These are phyloP conservation scores for Aythya baeri DNA, from an alignment of 2,113 vertebrate species.

Conservation along the genomic window DNA sequence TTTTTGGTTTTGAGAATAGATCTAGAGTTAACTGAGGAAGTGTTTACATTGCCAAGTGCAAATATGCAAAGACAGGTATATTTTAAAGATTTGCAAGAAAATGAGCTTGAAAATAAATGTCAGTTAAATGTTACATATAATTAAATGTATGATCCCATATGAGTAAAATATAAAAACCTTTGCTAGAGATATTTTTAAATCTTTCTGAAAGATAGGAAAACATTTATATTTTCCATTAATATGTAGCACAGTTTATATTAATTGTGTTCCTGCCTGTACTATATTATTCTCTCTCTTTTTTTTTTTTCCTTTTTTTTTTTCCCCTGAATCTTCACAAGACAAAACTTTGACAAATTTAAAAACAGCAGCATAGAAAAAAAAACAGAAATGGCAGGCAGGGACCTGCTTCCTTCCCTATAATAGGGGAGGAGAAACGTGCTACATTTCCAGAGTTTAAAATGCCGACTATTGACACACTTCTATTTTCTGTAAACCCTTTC, in stretches of 20 bases:
- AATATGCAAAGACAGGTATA: neutral
- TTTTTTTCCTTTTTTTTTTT: neutral
- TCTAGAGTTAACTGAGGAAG: neutral
- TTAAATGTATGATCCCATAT: neutral
- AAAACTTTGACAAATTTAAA: slow-evolving; percentile 28
- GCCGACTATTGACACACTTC: neutral
- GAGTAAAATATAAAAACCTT: neutral
- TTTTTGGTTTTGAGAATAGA: neutral
- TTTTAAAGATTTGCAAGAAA: neutral
- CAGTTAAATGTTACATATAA: neutral
- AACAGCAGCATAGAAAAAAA: slow-evolving; percentile 19
- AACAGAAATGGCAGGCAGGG: neutral
- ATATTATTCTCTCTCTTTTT: neutral
- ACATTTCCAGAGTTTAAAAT: neutral
- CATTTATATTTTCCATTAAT: neutral
- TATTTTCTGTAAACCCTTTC: neutral
- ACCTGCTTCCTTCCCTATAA: neutral
- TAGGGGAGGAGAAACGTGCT: neutral
- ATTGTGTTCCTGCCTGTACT: neutral
- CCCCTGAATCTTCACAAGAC: neutral
- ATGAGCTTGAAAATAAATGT: neutral
- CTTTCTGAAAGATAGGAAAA: neutral
- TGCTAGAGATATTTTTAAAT: neutral
- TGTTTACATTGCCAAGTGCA: neutral
- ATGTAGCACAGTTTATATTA: neutral